Conservation (phyloP, 2,797 vertebrate genomes). For the Protosalanx chinensis region DNA sequence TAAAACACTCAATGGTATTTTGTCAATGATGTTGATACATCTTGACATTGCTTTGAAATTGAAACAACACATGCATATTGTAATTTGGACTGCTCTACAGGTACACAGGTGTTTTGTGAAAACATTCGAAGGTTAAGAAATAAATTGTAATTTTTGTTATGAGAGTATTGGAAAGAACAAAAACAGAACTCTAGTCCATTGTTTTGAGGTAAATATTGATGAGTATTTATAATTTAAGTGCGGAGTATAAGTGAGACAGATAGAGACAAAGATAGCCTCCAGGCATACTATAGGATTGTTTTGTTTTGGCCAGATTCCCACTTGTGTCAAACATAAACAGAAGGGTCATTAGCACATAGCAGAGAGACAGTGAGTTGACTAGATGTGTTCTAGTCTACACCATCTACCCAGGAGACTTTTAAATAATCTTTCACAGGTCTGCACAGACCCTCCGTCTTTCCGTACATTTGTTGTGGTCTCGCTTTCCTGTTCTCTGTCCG, state of each 20-base stretch:
- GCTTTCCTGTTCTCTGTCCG: too few species aligned
- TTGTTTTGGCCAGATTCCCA: constrained; percentile 23
- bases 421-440: too few species aligned
- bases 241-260: not conserved
- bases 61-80: too few species aligned
- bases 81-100: too few species aligned
- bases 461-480: too few species aligned
- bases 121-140: not conserved
- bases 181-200: constrained; percentile 1
- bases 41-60: too few species aligned
- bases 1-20: too few species aligned
- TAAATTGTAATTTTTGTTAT: not conserved
- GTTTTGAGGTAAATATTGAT: constrained; percentile 11
- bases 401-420: not conserved
- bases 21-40: too few species aligned
- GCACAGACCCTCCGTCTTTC: too few species aligned
- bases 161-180: not conserved
- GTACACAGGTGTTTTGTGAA: too few species aligned
- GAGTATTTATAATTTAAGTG: too few species aligned
- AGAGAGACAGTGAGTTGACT: constrained; percentile 23
- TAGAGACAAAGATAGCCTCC: not conserved
- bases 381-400: constrained; percentile 31
- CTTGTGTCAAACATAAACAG: constrained; percentile 47
- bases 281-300: not conserved
- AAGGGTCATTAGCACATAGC: constrained; percentile 41